Base-by-base conservation (phyloP, 2,888 invertebrate genomes). In the Oligia fasciuncula region DNA sequence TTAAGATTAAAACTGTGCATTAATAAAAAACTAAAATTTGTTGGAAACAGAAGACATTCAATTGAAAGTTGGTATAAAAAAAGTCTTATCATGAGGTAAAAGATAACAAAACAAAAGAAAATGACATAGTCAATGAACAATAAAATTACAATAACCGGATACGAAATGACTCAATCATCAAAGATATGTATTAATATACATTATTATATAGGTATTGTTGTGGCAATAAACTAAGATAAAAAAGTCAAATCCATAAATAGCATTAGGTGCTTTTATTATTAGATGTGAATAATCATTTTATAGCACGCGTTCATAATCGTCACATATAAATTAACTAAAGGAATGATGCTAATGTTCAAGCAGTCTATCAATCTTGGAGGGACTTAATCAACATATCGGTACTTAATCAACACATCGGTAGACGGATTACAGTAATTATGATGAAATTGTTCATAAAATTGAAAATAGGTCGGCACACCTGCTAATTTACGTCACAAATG, bases 101-200 rank as follows among this genome's bases (percentile, higher is more conserved):
- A 11, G 14, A 51, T 43, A n/a, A 51, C 35, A 60, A 77, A 67
- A 40, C 23, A 23, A 40, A 49, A 17, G n/a, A 40, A 46, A 40
- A 13, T 46, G 14, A 76, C 17, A 66, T 23, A 65, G 35, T 77
- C 66, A 35, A 4, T 23, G 9, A 62, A 62, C 11, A 68, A 68
- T 77, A 54, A 51, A 76, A 62, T 76, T 65, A 77, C n/a, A 77
- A 54, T 23, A 49, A 49, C 29, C 46, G 40, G 62, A 80, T 68
- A 29, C 62, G 3, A 43, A 35, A 63, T 83, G 54, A 80, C 19
- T 83, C 79, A 83, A 63, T 62, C n/a, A 14, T 40, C 40, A 80
- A 80, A 78, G 84, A 54, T 80, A 13, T 46, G 5, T 51, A 69
- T 43, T 46, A 6, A 66, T 74, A 29, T 23, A 23, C 57, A 23